These are phyloP conservation scores for Chrysolina americana DNA, from an alignment of 2,888 invertebrate genomes.

Conservation along the genomic window DNA sequence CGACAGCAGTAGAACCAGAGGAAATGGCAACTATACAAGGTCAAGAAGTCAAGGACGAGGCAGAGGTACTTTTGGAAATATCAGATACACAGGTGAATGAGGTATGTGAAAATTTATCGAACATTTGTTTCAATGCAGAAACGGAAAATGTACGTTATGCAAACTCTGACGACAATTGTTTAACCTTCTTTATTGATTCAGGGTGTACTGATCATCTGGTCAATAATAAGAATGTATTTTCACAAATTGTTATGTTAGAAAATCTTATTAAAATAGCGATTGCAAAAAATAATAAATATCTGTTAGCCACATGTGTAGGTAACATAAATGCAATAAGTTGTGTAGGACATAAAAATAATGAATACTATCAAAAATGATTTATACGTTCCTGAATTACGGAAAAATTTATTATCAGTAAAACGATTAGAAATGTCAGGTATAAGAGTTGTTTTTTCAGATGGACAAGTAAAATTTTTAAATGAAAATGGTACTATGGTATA, in stretches of 20 bases:
- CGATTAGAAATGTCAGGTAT: conserved; percentile 6
- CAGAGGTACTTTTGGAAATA: too few relatives aligned
- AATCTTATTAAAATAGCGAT: conserved; percentile 13
- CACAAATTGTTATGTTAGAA: conserved; percentile 5
- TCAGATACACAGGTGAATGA: too few relatives aligned
- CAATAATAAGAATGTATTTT: conserved; percentile 21
- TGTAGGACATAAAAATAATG: not conserved
- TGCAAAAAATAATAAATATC: conserved; percentile 20
- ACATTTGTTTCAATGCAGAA: conserved; percentile 17
- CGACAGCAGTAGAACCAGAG: too few relatives aligned
- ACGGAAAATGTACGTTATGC: not conserved
- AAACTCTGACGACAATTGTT: not conserved
- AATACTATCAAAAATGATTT: conserved; percentile 9
- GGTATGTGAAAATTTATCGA: not conserved
- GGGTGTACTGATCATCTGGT: conserved; percentile 34
- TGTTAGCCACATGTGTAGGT: conserved; percentile 13
- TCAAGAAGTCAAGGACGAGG: too few relatives aligned
- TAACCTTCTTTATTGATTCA: conserved; percentile 27
- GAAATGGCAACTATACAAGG: too few relatives aligned
- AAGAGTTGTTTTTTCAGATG: not conserved
- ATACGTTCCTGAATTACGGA: not conserved
- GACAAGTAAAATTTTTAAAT: not conserved
- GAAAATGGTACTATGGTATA: not conserved
- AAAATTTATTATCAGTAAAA: conserved; percentile 21
- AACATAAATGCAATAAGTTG: not conserved